These are phyloP conservation scores for Chinchilla lanigera DNA, from an alignment of 2,113 vertebrate genomes.

Conservation along the genomic window DNA sequence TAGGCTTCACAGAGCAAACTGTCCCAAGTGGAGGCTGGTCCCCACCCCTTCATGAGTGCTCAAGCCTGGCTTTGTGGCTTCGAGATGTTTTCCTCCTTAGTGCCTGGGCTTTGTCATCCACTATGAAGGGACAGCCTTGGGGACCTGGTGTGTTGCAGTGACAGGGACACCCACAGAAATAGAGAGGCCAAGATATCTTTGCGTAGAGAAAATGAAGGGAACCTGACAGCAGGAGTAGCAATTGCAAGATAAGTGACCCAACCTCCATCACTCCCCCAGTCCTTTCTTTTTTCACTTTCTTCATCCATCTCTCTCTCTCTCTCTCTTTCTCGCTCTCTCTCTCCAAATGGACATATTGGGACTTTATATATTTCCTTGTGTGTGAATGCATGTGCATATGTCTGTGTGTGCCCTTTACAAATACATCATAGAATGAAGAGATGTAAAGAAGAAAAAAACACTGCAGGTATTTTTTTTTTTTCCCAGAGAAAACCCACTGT, in stretches of 20 bases:
- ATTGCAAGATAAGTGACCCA: not conserved
- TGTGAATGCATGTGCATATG: not conserved
- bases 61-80: not conserved
- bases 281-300: not conserved
- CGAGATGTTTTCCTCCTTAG: not conserved
- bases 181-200: not conserved
- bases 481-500: conserved; percentile 27
- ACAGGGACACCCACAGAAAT: not conserved
- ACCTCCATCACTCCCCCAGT: not conserved
- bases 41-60: not conserved
- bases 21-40: no score
- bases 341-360: not conserved
- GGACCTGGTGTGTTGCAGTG: not conserved
- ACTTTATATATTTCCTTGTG: not conserved
- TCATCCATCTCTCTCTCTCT: no score
- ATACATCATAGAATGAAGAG: not conserved
- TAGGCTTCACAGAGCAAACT: no score
- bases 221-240: not conserved
- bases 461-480: conserved; percentile 46
- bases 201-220: not conserved
- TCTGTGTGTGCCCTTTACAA: not conserved
- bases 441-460: conserved; percentile 2
- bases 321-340: fast-evolving
- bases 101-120: not conserved
- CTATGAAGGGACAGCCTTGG: not conserved